phyloP scores from a whole-genome alignment of 2,797 vertebrate species.

The Pelochelys cantorii region DNA sequence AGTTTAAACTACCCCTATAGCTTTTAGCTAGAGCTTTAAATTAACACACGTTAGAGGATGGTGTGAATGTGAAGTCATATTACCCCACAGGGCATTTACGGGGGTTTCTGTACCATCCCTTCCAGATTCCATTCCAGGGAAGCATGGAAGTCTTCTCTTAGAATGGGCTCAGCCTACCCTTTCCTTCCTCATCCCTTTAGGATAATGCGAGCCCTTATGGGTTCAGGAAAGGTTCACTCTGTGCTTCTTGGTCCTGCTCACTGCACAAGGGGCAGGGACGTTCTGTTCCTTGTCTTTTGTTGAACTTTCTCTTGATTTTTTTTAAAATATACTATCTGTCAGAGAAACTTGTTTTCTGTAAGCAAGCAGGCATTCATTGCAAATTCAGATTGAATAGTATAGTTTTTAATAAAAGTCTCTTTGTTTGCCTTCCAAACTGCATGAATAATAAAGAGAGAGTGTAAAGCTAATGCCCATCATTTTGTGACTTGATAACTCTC shows the following conservation, averaged over 20 bases:
- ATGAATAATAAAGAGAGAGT: neutral
- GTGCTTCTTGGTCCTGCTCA: neutral
- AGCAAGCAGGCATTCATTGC: neutral
- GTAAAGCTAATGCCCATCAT: neutral
- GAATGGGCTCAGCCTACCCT: neutral
- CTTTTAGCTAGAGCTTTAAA: neutral
- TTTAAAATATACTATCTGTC: neutral
- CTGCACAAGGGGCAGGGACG: neutral
- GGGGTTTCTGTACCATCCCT: neutral
- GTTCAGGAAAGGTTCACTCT: neutral
- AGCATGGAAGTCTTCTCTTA: neutral
- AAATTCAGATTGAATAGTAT: neutral
- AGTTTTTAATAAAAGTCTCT: accelerated
- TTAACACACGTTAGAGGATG: neutral
- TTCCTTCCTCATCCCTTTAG: neutral
- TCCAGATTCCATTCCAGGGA: neutral
- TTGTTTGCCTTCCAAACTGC: accelerated
- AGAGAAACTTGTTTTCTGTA: neutral
- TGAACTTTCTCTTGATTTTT: neutral
- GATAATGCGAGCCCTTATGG: neutral
- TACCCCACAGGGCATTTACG: neutral
- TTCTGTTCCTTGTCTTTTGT: neutral
- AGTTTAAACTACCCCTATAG: neutral
- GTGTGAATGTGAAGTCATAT: neutral
- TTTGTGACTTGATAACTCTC: neutral